Evolutionary conservation across 2,888 invertebrate genomes (phyloP).

Genomic region (Lithophane ornitopus): DNA sequence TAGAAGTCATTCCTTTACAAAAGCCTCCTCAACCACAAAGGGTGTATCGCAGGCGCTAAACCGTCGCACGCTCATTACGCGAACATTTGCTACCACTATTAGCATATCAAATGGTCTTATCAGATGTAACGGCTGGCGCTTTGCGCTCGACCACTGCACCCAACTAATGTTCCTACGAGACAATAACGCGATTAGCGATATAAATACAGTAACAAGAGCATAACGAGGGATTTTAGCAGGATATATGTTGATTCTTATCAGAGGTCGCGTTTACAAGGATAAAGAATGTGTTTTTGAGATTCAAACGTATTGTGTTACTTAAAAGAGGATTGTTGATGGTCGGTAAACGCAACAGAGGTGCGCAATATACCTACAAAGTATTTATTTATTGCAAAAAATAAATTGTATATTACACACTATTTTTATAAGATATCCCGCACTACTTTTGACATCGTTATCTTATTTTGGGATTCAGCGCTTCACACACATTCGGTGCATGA

Average conservation of each 20-base stretch:
- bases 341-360: neutral
- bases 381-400: neutral
- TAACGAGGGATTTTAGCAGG: constrained; percentile 67
- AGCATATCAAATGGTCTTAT: constrained; percentile 88
- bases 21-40: constrained; percentile 53
- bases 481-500: neutral
- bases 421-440: neutral
- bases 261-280: constrained; percentile 61
- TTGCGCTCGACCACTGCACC: constrained; percentile 69
- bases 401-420: neutral
- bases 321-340: neutral
- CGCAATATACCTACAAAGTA: neutral
- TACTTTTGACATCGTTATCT: neutral
- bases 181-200: constrained; percentile 86
- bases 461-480: neutral
- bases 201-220: constrained; percentile 82
- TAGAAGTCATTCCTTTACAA: constrained; percentile 58
- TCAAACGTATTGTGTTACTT: constrained; percentile 27
- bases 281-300: constrained; percentile 52
- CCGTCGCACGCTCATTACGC: constrained; percentile 84
- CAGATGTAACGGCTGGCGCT: constrained; percentile 84
- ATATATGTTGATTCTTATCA: constrained; percentile 70
- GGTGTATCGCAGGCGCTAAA: constrained; percentile 79
- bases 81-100: constrained; percentile 86
- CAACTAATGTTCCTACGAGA: constrained; percentile 75